Evolutionary conservation across 2,797 vertebrate genomes (phyloP), one percentile per base, ranked within the genome.

Genomic region (Momotus momota): DNA sequence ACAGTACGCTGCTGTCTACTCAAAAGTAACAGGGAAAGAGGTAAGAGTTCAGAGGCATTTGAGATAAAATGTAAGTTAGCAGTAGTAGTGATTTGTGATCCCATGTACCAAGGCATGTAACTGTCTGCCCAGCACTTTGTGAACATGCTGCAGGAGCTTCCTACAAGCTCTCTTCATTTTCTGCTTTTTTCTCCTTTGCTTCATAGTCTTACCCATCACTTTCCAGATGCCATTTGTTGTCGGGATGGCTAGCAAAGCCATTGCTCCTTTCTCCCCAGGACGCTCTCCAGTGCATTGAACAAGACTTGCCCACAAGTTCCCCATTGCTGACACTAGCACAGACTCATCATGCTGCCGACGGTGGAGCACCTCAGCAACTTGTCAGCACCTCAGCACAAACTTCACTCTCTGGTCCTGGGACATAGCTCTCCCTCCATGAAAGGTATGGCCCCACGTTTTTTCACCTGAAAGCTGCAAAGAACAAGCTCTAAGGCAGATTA

Each of bases 341-440:
- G 19, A 16, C 17, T 75, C 16, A 20, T 1, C 0, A 0, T 13
- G 18, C 7, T 33, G 33, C 55, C 27, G 20, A 55, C 60, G 54
- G 17, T 20, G 18, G 31, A 79, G 35, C 35, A 35, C 35, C 35
- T 31, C 10, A 54, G 64, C 54, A 20, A 35, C 35, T 3, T 51
- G 22, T 19, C 38, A 41, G 14, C 43, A 43, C 19, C 25, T 41
- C 33, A 35, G 14, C 12, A 35, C 27, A 21, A 72, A 13, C 6
- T 33, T 27, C 14, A 21, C 18, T 33, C 15, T 40, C 54, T 35
- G n/a, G 16, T 67, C 19, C 12, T 40, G 12, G 21, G 10, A 52
- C 33, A 29, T 6, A 10, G 64, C 21, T 80, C 31, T 55, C 8
- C 4, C 9, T 55, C 17, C 31, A 18, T 5, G 21, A 70, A 79